A percentile compares a stretch with the other conserved stretches of the same genome.
These are phyloP conservation scores for Macrobrachium nipponense DNA, from an alignment of 1,140 invertebrate genomes.

Conservation along the genomic window DNA sequence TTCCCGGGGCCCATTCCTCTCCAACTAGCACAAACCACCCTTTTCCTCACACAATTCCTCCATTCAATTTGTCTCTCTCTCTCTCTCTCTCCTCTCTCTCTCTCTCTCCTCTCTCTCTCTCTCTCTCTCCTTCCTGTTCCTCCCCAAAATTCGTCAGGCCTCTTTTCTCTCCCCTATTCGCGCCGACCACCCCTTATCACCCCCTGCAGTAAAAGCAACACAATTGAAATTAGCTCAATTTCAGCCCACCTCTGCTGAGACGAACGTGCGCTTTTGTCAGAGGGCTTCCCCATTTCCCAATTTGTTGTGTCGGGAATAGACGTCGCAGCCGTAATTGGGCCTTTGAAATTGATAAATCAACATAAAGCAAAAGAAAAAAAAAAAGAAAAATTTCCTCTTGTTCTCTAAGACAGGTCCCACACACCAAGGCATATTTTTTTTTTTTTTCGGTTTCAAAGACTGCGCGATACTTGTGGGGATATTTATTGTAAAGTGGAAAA, in stretches of 20 bases:
- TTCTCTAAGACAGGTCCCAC: no score
- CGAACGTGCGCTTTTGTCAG: constrained; percentile 39
- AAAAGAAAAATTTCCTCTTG: no score
- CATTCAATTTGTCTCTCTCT: neutral
- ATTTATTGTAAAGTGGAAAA: no score
- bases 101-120: neutral
- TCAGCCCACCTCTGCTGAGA: constrained; percentile 52
- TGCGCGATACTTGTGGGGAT: no score
- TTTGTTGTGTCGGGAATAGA: constrained; percentile 12
- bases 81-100: neutral
- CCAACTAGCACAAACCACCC: neutral
- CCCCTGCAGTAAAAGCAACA: constrained; percentile 53
- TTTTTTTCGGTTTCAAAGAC: no score
- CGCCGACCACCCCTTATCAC: constrained; percentile 53
- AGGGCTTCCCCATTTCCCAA: constrained; percentile 21
- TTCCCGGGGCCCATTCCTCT: neutral
- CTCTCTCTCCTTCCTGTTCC: neutral
- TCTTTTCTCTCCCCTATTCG: neutral
- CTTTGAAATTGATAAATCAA: neutral
- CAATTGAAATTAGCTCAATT: constrained; percentile 62
- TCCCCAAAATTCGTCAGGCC: neutral
- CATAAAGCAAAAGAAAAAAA: no score
- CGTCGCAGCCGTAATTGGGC: neutral
- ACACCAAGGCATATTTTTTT: no score
- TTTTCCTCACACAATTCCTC: neutral